Evolutionary conservation across 2,888 invertebrate species (phyloP).

Genomic region (Scaptomyza reducta): DNA sequence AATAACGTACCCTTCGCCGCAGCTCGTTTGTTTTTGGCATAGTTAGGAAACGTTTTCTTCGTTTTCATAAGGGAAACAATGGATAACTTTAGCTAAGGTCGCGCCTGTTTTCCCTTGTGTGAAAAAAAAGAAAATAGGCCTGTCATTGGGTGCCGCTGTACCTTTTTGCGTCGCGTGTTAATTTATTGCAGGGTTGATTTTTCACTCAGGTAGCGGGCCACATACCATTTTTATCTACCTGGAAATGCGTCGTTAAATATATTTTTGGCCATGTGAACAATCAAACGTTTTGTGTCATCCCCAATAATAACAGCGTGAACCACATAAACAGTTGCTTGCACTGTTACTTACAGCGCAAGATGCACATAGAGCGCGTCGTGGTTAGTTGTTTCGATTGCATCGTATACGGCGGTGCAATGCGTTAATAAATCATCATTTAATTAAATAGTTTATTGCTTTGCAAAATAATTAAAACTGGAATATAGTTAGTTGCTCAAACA

Average conservation of each 20-base stretch:
- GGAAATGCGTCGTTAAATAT: slow-evolving; percentile 49
- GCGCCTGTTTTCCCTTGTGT: slow-evolving; percentile 54
- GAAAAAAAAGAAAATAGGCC: slow-evolving; percentile 50
- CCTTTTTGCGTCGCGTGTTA: slow-evolving; percentile 66
- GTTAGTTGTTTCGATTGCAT: background rate
- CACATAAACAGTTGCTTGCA: slow-evolving; percentile 18
- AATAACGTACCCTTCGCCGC: slow-evolving; percentile 24
- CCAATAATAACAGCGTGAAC: slow-evolving; percentile 36
- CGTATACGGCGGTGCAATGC: background rate
- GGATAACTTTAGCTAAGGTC: slow-evolving; percentile 61
- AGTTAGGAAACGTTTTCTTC: slow-evolving; percentile 36
- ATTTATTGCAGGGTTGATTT: slow-evolving; percentile 73
- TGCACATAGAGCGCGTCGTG: background rate
- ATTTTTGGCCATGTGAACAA: background rate
- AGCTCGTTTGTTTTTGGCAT: slow-evolving; percentile 18
- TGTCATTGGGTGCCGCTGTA: slow-evolving; percentile 41
- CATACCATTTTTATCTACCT: slow-evolving; percentile 60
- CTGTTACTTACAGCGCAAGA: slow-evolving; percentile 20
- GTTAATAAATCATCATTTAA: background rate
- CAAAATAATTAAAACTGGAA: background rate
- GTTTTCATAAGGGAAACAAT: slow-evolving; percentile 38
- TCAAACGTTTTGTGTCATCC: slow-evolving; percentile 32
- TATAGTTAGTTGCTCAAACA: slow-evolving; percentile 13
- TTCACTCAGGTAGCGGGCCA: slow-evolving; percentile 55
- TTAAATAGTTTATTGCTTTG: too few species aligned